Base-by-base conservation (phyloP, 2,797 vertebrate genomes). In the Acrocephalus scirpaceus region DNA sequence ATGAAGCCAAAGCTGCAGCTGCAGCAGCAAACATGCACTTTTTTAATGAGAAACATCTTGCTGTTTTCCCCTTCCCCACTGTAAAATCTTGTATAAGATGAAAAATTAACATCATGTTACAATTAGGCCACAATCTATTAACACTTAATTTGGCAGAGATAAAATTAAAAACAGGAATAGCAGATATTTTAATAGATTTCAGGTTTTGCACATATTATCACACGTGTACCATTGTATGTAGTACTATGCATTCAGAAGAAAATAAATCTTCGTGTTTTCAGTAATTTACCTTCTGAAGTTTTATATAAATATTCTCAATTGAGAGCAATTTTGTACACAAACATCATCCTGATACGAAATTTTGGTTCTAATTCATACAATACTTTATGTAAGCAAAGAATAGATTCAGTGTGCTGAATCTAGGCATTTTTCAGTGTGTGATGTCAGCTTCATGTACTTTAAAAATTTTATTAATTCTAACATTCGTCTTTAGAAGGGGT, bases 1-100 rank as follows among this genome's bases (percentile, higher is more conserved):
- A 92, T 18, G 61, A 93, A 95, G 91, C 92, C 96, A 96, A 91
- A 80, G 61, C 90, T 96, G 96, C 96, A 97, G 96, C 91, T 97
- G 96, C 78, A 93, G 84, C 58, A 90, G 93, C 34, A 93, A 93
- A 81, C 69, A 86, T 76, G 34, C 42, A 73, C 83, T 91, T 94
- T 66, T 66, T 9, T 1, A 91, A 96, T 85, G 77, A 95, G 61
- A 95, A 96, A 95, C 90, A 95, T 94, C 83, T 95, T 96, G 86
- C 53, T 93, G 48, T 65, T 95, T 88, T 92, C n/a, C 47, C 50
- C 47, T 91, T 95, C 82, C 34, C 40, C 20, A 10, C 56, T 57
- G 54, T 74, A 93, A 93, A 93, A 86, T 74, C 66, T 44, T 73
- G 70, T 20, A 27, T 56, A 66, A 78, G 48, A 78, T 34, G 42